Base-by-base conservation (phyloP, 2,113 vertebrate species). In the Phalacrocorax carbo region DNA sequence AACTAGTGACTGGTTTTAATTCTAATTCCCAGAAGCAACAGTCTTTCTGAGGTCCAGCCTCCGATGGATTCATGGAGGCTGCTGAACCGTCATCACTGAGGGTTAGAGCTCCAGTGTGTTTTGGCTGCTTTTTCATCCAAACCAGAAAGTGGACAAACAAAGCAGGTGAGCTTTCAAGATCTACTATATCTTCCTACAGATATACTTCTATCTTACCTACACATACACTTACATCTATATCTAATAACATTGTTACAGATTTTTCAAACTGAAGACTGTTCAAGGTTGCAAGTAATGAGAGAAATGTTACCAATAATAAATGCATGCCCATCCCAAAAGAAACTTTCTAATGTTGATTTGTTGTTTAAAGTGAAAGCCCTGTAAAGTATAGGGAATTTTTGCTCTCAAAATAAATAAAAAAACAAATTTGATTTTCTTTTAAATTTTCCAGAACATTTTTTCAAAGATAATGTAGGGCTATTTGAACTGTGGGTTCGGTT, bases 371-470 rank as follows among this genome's bases (percentile, higher is more conserved):
- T 42, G 25, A 82, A 70, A 94, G 4, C 4, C 71, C 15, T 42
- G 17, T 19, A 19, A 73, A 71, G 7, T 14, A 2, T 11, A 71
- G 10, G 6, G 7, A 46, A 23, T 38, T 32, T 65, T 70, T 71
- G 2, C 1, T 65, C 10, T 55, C 16, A 34, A 58, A 58, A 58
- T 13, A 55, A 19, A 58, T 38, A 13, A 29, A 7, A 44, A 20
- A 3, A 2, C 5, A 23, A 1, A 7, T 51, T 57, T 66, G 2
- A 0, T 1, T 26, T 78, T 57, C 18, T 78, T 89, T 58, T 54
- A 20, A 19, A 27, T 52, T 57, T 92, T 85, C 30, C 11, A 52
- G 12, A 32, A 26, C 6, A 14, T 48, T 51, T 10, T 85, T 82
- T 78, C 11, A 36, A 66, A 71, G 0, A 27, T 58, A 34, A 48